phyloP scores from a whole-genome alignment of 2,888 invertebrate genomes.

The Flexamia atlantica region DNA sequence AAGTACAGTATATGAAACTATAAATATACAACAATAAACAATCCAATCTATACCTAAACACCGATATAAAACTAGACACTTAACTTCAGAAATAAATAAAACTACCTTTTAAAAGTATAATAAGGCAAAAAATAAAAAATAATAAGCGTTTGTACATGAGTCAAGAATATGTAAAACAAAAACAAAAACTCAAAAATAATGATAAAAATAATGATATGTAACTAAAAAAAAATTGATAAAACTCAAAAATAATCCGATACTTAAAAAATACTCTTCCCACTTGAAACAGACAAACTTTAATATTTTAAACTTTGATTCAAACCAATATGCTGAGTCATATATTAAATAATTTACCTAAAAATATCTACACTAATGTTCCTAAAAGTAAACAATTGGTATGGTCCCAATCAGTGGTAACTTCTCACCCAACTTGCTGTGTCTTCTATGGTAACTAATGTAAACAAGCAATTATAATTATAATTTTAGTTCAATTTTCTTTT shows the following conservation, averaged over 20 bases:
- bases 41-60: neutral
- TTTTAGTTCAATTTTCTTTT: too few species aligned
- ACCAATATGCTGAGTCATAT: too few species aligned
- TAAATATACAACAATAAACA: neutral
- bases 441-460: neutral
- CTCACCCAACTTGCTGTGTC: neutral
- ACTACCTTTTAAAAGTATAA: neutral
- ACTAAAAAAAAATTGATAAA: neutral
- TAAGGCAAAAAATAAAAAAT: neutral
- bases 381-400: neutral
- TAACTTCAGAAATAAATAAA: neutral
- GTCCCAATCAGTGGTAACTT: conserved; percentile 30
- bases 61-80: neutral
- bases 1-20: neutral
- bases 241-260: too few species aligned
- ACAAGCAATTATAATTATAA: too few species aligned
- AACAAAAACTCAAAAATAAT: neutral
- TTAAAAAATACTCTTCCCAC: too few species aligned
- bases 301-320: too few species aligned
- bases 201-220: neutral
- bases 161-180: neutral
- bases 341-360: too few species aligned
- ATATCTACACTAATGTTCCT: neutral
- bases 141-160: neutral
- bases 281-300: too few species aligned